A percentile compares a stretch with the other conserved stretches of the same genome.
Evolutionary conservation across 2,888 invertebrate genomes (phyloP).

Genomic region (Agrochola lychnidis): DNA sequence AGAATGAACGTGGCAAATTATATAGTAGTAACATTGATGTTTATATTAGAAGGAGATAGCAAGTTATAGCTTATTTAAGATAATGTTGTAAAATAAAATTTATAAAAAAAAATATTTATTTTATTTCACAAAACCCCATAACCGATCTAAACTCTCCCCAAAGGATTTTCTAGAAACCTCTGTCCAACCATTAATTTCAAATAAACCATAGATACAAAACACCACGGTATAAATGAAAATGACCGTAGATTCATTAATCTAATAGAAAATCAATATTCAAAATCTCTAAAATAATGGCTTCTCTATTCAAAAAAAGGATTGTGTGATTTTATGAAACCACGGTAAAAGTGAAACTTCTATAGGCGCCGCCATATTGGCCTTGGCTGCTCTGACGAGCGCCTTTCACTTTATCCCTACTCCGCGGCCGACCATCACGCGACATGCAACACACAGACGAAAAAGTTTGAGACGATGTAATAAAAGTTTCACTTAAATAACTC

Average conservation of each 20-base stretch:
- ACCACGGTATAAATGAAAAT: background rate
- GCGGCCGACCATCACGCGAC: too few species aligned
- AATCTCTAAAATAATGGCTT: background rate
- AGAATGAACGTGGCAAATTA: conserved; percentile 65
- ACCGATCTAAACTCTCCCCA: background rate
- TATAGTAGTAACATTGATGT: conserved; percentile 75
- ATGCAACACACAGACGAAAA: too few species aligned
- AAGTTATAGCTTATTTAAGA: conserved; percentile 69
- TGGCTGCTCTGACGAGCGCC: too few species aligned
- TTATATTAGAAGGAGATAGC: conserved; percentile 73
- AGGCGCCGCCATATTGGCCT: too few species aligned
- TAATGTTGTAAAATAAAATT: conserved; percentile 78
- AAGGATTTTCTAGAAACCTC: background rate
- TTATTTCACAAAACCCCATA: conserved; percentile 5
- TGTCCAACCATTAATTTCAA: background rate
- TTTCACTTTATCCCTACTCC: too few species aligned
- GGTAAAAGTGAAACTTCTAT: too few species aligned
- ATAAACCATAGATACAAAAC: background rate
- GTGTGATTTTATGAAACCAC: too few species aligned
- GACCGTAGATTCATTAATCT: background rate
- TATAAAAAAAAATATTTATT: conserved; percentile 60
- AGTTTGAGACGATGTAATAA: too few species aligned
- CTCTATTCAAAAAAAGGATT: too few species aligned
- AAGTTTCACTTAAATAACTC: too few species aligned
- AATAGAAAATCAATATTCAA: background rate